Evolutionary conservation across 2,888 invertebrate species (phyloP), one percentile per base, ranked within the genome.

Genomic region (Cryptus armator): DNA sequence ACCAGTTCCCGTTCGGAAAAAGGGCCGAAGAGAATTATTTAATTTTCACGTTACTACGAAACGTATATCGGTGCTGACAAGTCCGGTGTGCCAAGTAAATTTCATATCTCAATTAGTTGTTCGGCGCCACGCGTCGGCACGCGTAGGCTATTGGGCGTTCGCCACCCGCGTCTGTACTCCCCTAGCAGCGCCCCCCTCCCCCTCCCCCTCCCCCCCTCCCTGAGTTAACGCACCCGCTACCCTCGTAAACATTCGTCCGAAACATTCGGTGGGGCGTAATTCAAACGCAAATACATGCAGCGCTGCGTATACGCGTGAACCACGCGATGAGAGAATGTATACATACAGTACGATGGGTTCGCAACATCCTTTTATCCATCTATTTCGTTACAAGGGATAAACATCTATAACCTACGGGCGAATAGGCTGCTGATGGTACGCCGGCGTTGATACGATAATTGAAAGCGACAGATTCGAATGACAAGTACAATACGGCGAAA

Each of bases 31-130:
- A 80, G 74, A 83, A 84, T 85, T 83, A 85, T 85, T 80, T 75
- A 84, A 85, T 85, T 85, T 84, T 75, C 59, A 64, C 62, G 48
- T 46, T 9, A 9, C 12, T 16, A 16, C 19, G 48, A 6, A 51
- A 88, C 87, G 86, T 82, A 88, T 86, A 92, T 91, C 88, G 90
- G 29, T 82, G 71, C 89, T 90, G 91, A 92, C 92, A 91, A 90
- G 87, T 71, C 86, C 72, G 62, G 59, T 51, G 89, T 87, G 89
- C 89, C 92, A 92, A 93, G 91, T 92, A 92, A 93, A 93, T 93
- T 93, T 91, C 91, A 92, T 90, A 91, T 93, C 92, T 92, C 93
- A 93, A 93, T 93, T 93, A 93, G 92, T 93, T 93, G 59, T 91
- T 91, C 88, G 75, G 71, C 66, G 89, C 81, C 93, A 93, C 93